A percentile compares a stretch with the other conserved stretches of the same genome.
phyloP scores from a whole-genome alignment of 1,140 invertebrate species.

The Plutomurus gul region DNA sequence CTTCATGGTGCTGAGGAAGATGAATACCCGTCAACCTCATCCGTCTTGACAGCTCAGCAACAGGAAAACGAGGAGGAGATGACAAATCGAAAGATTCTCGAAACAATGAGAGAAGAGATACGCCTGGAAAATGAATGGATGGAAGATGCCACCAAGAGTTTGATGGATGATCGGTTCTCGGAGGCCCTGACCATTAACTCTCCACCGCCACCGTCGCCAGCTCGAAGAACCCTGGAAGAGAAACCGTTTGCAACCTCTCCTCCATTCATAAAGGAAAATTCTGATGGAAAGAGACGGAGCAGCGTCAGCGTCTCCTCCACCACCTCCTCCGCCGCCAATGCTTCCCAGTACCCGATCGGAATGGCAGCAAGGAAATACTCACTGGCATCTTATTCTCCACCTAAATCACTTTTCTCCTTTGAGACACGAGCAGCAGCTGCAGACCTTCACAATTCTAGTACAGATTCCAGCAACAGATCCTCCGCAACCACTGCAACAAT shows the following conservation, averaged over 20 bases:
- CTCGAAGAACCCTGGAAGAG: not conserved
- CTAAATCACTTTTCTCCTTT: not conserved
- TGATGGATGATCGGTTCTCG: slow-evolving; percentile 35
- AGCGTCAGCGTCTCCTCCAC: not conserved
- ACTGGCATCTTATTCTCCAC: not conserved
- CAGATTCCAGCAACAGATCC: not conserved
- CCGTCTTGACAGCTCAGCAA: not conserved
- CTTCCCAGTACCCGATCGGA: not conserved
- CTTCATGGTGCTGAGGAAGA: not conserved
- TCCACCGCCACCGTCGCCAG: not conserved
- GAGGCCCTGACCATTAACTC: not conserved
- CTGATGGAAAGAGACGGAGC: not conserved
- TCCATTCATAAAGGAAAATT: not conserved
- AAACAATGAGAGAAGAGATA: slow-evolving; percentile 48
- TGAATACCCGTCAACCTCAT: not conserved
- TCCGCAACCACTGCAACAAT: not conserved
- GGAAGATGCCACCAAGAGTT: slow-evolving; percentile 43
- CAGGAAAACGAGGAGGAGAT: slow-evolving; percentile 7
- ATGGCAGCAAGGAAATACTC: not conserved
- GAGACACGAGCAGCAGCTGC: not conserved
- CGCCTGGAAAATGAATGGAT: slow-evolving; percentile 44
- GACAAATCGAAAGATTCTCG: not conserved
- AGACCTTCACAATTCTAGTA: not conserved
- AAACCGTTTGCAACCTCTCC: not conserved
- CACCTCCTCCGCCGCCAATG: not conserved